Evolutionary conservation across 2,888 invertebrate genomes (phyloP), one percentile per base, ranked within the genome.

Genomic region (Lochmaea capreae): DNA sequence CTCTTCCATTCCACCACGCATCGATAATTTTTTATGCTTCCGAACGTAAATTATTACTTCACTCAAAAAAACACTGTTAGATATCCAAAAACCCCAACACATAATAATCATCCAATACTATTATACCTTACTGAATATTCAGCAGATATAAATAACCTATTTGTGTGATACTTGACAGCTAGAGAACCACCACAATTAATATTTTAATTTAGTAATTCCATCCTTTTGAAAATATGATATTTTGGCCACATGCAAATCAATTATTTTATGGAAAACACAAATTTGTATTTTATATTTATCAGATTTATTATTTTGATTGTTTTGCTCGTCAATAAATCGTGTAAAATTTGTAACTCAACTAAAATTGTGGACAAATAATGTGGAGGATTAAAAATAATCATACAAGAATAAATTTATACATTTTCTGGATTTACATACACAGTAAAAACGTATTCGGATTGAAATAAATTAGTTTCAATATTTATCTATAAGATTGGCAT

Each of bases 121-220:
- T 33, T 1, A 33, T 9, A 8, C 33, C 9, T 8, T 9, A 8
- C 33, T 68, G 52, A 52, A 52, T 9, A 52, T 52, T 16, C 0
- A 16, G 59, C 67, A 72, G 52, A 65, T 42, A 39, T 26, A 59
- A 75, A 66, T 72, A 61, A 75, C 69, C 67, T 65, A 67, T 73
- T 76, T 71, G 71, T 73, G 71, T 66, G 62, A 67, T 71, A 58
- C 66, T 67, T 67, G 65, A 67, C 75, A 71, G 61, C 54, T 49
- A 61, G 43, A 68, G 52, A 63, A 73, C 62, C 65, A 68, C 73
- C 65, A 62, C 73, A 73, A 76, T 76, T 76, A 71, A 71, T 71
- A 73, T 67, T 71, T 73, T 61, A 76, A 73, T 67, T 54, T 65
- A 68, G 76, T 65, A 71, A 76, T 71, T 76, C 65, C 66, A 66